Evolutionary conservation across 2,113 vertebrate species (phyloP), one percentile per base, ranked within the genome.

Genomic region (Tachycineta bicolor): DNA sequence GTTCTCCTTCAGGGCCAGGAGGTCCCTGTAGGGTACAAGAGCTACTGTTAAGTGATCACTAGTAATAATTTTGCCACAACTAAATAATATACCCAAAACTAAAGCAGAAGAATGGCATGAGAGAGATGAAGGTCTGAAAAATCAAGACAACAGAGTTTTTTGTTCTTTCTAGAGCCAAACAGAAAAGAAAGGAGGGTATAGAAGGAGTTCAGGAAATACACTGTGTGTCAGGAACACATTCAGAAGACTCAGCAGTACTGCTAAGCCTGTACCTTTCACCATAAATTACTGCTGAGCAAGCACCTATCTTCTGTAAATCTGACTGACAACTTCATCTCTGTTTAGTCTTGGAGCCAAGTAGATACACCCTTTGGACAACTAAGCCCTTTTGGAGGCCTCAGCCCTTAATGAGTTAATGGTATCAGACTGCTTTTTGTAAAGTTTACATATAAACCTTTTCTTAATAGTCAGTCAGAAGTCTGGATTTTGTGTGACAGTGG

Each of bases 1-100:
- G 76, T 76, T 99, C 99, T 80, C 99, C 99, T 92, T 99, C 99
- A 82, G 95, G 91, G 80, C 99, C 99, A 95, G 98, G 98, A 73
- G 94, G 95, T 94, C 99, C 99, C 99, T 99, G 71, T 28, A 83
- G 23, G 39, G 75, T 49, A 88, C 49, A 75, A 79, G 21, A 87
- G 37, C 18, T 84, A 64, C 55, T 43, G 19, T 96, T 87, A 92
- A 18, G 17, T 13, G 46, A 39, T 28, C 46, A 88, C 15, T 17
- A 71, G 8, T 18, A 92, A 88, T 33, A 58, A 58, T 46, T 93
- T 89, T 65, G 49, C 63, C 92, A 28, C 13, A 49, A 49, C n/a
- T 53, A 91, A 63, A 43, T 20, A 79, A 65, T 6, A n/a, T 6
- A 67, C 22, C 5, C 39, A 78, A 89, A 86, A 90, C 5, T 20